Conservation (phyloP, 2,797 vertebrate species). For the Poeciliopsis infans region DNA sequence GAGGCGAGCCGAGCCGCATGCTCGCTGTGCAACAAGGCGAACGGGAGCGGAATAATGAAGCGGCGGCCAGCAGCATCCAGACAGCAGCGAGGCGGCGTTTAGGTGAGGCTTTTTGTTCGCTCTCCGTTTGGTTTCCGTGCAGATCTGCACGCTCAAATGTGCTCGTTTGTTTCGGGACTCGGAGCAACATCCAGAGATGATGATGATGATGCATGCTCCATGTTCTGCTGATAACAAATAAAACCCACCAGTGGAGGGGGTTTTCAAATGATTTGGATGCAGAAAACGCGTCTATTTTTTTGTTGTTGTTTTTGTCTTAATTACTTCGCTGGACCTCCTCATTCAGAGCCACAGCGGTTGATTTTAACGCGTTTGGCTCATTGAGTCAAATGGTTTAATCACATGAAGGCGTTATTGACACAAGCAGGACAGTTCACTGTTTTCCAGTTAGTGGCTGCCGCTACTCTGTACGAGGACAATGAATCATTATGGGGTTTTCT, state of each 20-base stretch:
- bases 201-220: slow-evolving; percentile 37
- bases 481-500: not conserved
- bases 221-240: slow-evolving; percentile 7
- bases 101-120: slow-evolving; percentile 75
- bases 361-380: slow-evolving; percentile 4
- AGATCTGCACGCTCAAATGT: slow-evolving; percentile 16
- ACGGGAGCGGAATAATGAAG: slow-evolving; percentile 47
- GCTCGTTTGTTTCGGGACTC: slow-evolving; percentile 31
- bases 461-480: not conserved
- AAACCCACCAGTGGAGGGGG: not conserved
- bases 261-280: not conserved
- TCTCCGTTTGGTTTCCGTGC: slow-evolving; percentile 37
- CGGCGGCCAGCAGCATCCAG: slow-evolving; percentile 40
- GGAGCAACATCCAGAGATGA: slow-evolving; percentile 22
- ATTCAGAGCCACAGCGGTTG: not conserved
- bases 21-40: slow-evolving; percentile 44
- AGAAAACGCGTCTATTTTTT: not conserved
- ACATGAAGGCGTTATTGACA: not conserved
- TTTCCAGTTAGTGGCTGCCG: not conserved
- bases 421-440: slow-evolving; percentile 2
- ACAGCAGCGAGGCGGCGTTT: slow-evolving; percentile 46
- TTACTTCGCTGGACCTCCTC: slow-evolving; percentile 8
- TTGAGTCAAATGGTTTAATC: slow-evolving; percentile 1
- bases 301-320: slow-evolving; percentile 16
- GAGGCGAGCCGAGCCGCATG: slow-evolving; percentile 43